A percentile compares a stretch with the other conserved stretches of the same genome.
Conservation (phyloP, 2,888 invertebrate species). For the Drosophila affinis region DNA sequence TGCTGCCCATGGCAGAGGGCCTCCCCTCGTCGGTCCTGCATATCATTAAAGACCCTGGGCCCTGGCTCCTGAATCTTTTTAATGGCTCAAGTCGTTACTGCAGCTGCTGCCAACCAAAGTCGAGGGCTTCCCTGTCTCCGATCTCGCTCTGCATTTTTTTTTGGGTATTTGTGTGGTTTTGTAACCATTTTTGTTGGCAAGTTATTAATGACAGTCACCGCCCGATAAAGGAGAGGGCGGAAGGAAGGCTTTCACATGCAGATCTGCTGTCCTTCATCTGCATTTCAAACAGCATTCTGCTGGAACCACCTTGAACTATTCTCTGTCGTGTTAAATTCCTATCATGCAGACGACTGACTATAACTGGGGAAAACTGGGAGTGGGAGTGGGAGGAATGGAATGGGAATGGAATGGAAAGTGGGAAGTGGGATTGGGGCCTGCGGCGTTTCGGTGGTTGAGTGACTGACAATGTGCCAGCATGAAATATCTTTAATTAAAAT, state of each 20-base stretch:
- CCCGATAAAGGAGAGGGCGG: slow-evolving; percentile 17
- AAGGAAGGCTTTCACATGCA: slow-evolving; percentile 61
- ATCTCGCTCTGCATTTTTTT: slow-evolving; percentile 7
- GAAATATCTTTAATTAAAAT: slow-evolving; percentile 75
- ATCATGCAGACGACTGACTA: slow-evolving; percentile 28
- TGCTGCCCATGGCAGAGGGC: background rate
- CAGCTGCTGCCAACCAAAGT: slow-evolving; percentile 57
- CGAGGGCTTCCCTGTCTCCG: slow-evolving; percentile 9
- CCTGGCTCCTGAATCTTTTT: slow-evolving; percentile 56
- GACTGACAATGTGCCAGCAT: slow-evolving; percentile 71
- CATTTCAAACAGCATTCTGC: slow-evolving; percentile 56
- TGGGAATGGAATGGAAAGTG: background rate
- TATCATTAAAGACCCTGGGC: slow-evolving; percentile 53
- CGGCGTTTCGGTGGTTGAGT: slow-evolving; percentile 5
- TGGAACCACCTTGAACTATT: slow-evolving; percentile 52
- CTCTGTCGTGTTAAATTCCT: slow-evolving; percentile 16
- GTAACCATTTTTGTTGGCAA: slow-evolving; percentile 36
- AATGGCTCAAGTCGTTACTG: slow-evolving; percentile 79
- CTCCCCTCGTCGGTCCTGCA: slow-evolving; percentile 40
- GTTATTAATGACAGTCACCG: slow-evolving; percentile 73
- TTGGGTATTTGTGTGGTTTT: background rate
- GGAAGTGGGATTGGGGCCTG: background rate
- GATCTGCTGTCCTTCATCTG: slow-evolving; percentile 59
- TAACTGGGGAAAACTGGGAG: slow-evolving; percentile 17
- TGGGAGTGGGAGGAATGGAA: slow-evolving; percentile 3